A percentile compares a stretch with the other conserved stretches of the same genome.
phyloP scores from a whole-genome alignment of 2,113 vertebrate species.

The Ahaetulla prasina region DNA sequence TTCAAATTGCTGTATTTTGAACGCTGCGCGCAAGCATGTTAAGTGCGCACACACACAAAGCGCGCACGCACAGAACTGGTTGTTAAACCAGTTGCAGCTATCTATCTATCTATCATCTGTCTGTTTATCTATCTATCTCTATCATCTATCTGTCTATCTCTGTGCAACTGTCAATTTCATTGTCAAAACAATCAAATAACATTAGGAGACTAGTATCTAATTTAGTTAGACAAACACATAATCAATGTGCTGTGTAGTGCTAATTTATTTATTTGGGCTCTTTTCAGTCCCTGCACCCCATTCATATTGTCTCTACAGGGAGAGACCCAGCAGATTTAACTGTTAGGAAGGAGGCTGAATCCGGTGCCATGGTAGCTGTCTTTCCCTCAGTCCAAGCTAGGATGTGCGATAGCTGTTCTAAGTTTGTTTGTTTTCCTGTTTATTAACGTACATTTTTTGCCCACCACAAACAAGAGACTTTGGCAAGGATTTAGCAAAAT shows the following conservation, averaged over 20 bases:
- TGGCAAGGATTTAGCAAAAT: not conserved
- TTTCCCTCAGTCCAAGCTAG: not conserved
- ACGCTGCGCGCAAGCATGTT: too few relatives aligned
- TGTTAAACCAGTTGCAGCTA: too few relatives aligned
- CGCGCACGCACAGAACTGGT: too few relatives aligned
- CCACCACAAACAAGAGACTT: not conserved
- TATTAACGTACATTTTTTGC: not conserved
- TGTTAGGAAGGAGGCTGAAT: not conserved
- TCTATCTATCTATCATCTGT: too few relatives aligned
- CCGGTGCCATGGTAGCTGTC: not conserved
- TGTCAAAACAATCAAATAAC: not conserved
- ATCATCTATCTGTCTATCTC: not conserved
- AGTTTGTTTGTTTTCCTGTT: not conserved
- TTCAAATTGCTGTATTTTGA: too few relatives aligned
- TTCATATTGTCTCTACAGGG: not conserved
- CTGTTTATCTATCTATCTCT: too few relatives aligned
- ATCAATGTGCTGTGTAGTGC: not conserved
- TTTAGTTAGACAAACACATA: not conserved
- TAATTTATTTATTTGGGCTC: not conserved
- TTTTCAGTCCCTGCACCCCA: not conserved
- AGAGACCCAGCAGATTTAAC: not conserved
- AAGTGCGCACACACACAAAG: too few relatives aligned
- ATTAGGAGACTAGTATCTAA: not conserved
- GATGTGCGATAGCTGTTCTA: not conserved
- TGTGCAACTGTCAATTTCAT: not conserved